Conservation (phyloP, 2,888 invertebrate species). For the Sphecodes monilicornis region DNA sequence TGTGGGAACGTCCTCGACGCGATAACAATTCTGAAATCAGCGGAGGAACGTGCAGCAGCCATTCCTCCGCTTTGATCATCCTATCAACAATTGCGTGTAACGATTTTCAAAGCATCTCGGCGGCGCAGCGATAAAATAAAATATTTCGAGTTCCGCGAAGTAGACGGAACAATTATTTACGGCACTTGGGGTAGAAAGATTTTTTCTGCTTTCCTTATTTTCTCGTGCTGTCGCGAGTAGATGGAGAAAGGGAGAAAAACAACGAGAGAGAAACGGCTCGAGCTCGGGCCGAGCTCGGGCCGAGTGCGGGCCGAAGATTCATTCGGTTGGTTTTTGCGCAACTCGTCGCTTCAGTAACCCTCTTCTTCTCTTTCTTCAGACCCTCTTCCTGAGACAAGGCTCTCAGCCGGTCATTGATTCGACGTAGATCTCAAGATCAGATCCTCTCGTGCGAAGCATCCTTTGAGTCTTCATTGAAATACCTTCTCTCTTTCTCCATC, state of each 20-base stretch:
- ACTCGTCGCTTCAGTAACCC: conserved; percentile 64
- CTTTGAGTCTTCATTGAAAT: conserved; percentile 70
- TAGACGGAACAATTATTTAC: conserved; percentile 55
- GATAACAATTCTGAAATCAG: not conserved
- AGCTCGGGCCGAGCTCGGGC: conserved; percentile 17
- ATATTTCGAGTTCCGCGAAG: conserved; percentile 37
- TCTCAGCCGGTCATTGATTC: conserved; percentile 70
- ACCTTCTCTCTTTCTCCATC: conserved; percentile 40
- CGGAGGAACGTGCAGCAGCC: not conserved
- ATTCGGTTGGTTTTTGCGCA: conserved; percentile 67
- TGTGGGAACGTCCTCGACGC: not conserved
- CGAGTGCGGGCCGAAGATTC: conserved; percentile 52
- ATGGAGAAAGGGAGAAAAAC: not conserved
- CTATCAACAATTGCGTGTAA: not conserved
- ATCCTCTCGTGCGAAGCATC: conserved; percentile 66
- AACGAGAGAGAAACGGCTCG: not conserved
- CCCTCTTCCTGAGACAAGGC: conserved; percentile 58
- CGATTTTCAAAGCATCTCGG: not conserved
- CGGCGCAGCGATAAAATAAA: not conserved
- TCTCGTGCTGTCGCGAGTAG: conserved; percentile 4
- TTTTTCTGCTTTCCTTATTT: conserved; percentile 38
- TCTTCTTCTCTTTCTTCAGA: conserved; percentile 45
- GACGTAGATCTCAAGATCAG: conserved; percentile 68
- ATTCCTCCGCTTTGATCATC: not conserved
- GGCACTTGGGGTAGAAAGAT: conserved; percentile 19